These are phyloP conservation scores for Phrynocephalus guinanensis DNA, from an alignment of 2,797 vertebrate genomes.

Conservation along the genomic window DNA sequence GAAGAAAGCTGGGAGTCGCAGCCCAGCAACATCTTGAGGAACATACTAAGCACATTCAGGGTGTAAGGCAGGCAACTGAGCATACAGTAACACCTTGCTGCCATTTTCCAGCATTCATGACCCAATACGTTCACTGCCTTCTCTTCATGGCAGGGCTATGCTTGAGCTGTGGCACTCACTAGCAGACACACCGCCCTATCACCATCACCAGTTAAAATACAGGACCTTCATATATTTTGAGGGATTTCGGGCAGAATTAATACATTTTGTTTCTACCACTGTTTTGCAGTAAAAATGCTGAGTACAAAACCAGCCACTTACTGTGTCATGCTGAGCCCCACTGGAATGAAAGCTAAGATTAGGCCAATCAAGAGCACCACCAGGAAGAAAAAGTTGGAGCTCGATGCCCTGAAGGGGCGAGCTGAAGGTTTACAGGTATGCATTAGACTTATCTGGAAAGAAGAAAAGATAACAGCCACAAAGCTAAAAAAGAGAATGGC, in stretches of 20 bases:
- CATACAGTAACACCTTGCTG: no score
- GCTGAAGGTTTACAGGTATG: slow-evolving; percentile 88
- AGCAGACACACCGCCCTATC: not conserved
- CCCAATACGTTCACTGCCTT: no score
- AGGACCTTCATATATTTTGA: not conserved
- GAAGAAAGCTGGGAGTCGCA: no score
- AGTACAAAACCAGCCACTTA: slow-evolving; percentile 73
- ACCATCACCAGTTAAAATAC: not conserved
- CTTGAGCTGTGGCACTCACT: no score
- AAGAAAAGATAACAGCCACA: not conserved
- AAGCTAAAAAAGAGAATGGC: not conserved
- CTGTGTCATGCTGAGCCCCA: slow-evolving; percentile 87
- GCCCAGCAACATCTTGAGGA: no score
- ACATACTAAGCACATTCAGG: no score
- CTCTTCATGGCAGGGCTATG: no score
- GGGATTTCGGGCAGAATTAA: no score
- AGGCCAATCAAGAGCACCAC: slow-evolving; percentile 91
- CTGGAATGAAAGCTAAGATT: slow-evolving; percentile 85
- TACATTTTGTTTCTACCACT: not conserved
- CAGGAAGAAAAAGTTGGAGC: slow-evolving; percentile 95
- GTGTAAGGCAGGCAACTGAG: no score
- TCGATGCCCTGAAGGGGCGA: slow-evolving; percentile 89
- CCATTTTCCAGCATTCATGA: no score
- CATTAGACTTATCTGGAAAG: slow-evolving; percentile 84
- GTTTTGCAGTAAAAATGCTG: not conserved